These are phyloP conservation scores for Epizoanthus scotinus DNA, from an alignment of 92 coral and sea anemone species.

Conservation along the genomic window DNA sequence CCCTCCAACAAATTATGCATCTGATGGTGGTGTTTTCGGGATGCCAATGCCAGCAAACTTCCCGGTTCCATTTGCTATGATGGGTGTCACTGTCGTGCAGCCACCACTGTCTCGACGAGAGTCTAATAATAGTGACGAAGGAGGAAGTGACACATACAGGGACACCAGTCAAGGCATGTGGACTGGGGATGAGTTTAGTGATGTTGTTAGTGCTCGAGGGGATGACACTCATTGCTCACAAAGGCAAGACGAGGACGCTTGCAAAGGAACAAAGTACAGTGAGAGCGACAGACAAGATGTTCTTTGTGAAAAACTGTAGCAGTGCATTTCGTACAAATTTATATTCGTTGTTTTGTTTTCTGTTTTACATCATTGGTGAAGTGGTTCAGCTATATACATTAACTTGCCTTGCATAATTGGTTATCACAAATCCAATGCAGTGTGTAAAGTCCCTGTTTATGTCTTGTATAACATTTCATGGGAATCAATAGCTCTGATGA, in stretches of 20 bases:
- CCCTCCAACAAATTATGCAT: constrained; percentile 14
- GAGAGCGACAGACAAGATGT: constrained; percentile 4
- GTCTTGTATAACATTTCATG: too few species aligned
- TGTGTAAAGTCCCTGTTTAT: too few species aligned
- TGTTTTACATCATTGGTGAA: too few species aligned
- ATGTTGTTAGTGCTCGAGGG: constrained; percentile 29
- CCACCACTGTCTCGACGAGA: constrained; percentile 24
- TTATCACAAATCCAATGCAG: too few species aligned
- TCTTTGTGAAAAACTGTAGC: constrained; percentile 30
- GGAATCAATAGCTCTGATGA: too few species aligned
- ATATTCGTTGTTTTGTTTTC: too few species aligned
- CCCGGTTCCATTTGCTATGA: constrained; percentile 21
- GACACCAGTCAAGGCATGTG: constrained; percentile 69
- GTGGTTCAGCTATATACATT: too few species aligned
- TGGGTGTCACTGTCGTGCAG: constrained; percentile 21
- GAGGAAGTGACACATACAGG: constrained; percentile 55
- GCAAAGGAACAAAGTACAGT: too few species aligned
- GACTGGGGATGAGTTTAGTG: constrained; percentile 59
- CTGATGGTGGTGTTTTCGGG: constrained; percentile 30
- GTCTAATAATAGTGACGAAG: constrained; percentile 21
- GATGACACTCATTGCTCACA: not conserved
- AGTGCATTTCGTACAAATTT: too few species aligned
- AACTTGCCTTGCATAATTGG: too few species aligned
- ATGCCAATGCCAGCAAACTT: constrained; percentile 11
- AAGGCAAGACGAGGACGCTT: too few species aligned